Percentiles rank a stretch among this genome's conserved stretches.
These are phyloP conservation scores for Mamestra brassicae DNA, from an alignment of 2,888 invertebrate species.

Conservation along the genomic window DNA sequence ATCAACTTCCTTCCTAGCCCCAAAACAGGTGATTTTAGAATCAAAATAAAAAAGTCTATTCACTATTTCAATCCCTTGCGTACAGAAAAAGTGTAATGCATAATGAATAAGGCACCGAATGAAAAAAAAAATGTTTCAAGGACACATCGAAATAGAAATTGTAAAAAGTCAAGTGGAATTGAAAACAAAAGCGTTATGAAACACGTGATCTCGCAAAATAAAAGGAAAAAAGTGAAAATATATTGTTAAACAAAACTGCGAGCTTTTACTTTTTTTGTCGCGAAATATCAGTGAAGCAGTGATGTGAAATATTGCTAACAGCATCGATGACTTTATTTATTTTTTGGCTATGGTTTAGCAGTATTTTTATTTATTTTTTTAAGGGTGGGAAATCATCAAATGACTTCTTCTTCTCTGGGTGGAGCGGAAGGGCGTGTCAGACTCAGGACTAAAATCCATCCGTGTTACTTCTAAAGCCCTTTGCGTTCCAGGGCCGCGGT, in stretches of 20 bases:
- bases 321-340: conserved; percentile 3
- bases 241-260: conserved; percentile 21
- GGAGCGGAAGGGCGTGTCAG: too few relatives aligned
- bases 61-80: conserved; percentile 83
- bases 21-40: conserved; percentile 82
- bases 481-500: too few relatives aligned
- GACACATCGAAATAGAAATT: conserved; percentile 77
- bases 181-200: conserved; percentile 60
- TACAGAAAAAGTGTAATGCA: conserved; percentile 72
- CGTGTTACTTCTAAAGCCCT: too few relatives aligned
- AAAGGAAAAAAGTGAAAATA: conserved; percentile 17
- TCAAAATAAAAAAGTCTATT: conserved; percentile 75
- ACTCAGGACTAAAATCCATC: too few relatives aligned
- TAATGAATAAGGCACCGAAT: conserved; percentile 66
- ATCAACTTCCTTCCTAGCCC: conserved; percentile 86
- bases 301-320: conserved; percentile 31
- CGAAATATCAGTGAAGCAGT: conserved; percentile 21
- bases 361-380: too few relatives aligned
- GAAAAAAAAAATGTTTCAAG: conserved; percentile 70
- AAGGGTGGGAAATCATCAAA: too few relatives aligned
- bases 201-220: conserved; percentile 31
- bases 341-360: neutral
- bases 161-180: conserved; percentile 46
- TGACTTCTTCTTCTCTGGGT: too few relatives aligned
- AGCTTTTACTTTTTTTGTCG: conserved; percentile 35